Conservation (phyloP, 2,888 invertebrate species). For the Ptilodon capucinus region DNA sequence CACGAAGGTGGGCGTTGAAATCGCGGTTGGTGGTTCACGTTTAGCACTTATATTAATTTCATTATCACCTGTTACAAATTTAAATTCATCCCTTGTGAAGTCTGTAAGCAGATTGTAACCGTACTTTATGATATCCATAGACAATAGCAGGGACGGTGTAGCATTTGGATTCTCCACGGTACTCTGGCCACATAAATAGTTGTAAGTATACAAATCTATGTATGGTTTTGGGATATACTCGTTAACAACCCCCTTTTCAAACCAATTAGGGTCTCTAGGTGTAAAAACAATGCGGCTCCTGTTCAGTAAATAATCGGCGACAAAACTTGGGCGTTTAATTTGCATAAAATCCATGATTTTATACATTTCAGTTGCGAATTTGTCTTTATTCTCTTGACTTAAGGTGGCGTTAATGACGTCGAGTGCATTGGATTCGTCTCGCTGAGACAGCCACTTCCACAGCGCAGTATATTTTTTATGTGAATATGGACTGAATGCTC, state of each 20-base stretch:
- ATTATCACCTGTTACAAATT: neutral
- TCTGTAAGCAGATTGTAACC: conserved; percentile 46
- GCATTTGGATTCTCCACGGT: neutral
- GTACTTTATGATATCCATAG: conserved; percentile 45
- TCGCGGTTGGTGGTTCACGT: neutral
- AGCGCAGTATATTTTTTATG: neutral
- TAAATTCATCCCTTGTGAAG: conserved; percentile 9
- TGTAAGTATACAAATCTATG: conserved; percentile 20
- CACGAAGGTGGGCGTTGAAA: conserved; percentile 35
- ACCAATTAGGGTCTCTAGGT: conserved; percentile 17
- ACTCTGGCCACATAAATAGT: conserved; percentile 7
- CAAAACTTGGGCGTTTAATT: neutral
- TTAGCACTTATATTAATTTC: neutral
- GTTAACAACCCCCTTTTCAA: conserved; percentile 23
- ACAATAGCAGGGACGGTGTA: conserved; percentile 21
- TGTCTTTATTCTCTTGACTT: conserved; percentile 1
- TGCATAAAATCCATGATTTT: conserved; percentile 7
- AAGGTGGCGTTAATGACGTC: conserved; percentile 2
- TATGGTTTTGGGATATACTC: conserved; percentile 13
- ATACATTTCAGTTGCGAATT: conserved; percentile 7
- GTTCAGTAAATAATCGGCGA: conserved; percentile 9
- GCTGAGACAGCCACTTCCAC: conserved; percentile 11
- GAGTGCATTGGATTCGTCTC: neutral
- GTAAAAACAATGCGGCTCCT: neutral
- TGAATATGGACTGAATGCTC: too few relatives aligned